Percentiles rank a stretch among this genome's conserved stretches.
Conservation (phyloP, 2,888 invertebrate species). For the Epirrhoe tristata region DNA sequence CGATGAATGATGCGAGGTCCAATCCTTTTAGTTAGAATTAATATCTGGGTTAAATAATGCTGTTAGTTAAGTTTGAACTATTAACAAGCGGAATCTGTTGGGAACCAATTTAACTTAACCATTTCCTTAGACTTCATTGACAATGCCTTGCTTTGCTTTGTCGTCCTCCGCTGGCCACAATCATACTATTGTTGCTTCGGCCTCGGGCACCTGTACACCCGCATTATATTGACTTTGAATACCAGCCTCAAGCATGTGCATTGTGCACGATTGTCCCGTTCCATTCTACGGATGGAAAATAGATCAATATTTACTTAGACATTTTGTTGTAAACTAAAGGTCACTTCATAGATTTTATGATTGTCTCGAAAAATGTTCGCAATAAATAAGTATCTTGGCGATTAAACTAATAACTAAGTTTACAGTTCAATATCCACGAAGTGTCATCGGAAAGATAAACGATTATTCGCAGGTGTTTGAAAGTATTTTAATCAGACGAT, state of each 20-base stretch:
- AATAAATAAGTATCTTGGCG: constrained; percentile 54
- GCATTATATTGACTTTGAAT: constrained; percentile 15
- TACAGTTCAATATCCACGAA: constrained; percentile 54
- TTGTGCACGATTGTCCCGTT: neutral
- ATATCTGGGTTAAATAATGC: constrained; percentile 6
- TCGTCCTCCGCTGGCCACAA: constrained; percentile 41
- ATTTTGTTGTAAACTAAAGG: neutral
- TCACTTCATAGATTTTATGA: constrained; percentile 32
- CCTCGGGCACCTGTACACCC: constrained; percentile 14
- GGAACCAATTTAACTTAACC: constrained; percentile 64
- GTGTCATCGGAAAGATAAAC: constrained; percentile 61
- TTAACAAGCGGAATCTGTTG: constrained; percentile 42
- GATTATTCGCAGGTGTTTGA: constrained; percentile 60
- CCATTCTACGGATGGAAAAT: neutral
- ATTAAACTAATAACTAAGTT: constrained; percentile 62
- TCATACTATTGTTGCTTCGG: constrained; percentile 36
- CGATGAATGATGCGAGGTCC: constrained; percentile 9
- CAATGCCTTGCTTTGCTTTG: constrained; percentile 42
- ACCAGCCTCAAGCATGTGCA: neutral
- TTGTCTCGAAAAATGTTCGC: constrained; percentile 43
- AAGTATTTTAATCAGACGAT: constrained; percentile 60
- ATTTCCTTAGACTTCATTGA: constrained; percentile 39
- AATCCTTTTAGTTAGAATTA: constrained; percentile 5
- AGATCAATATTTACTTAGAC: neutral
- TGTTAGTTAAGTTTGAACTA: constrained; percentile 18